phyloP scores from a whole-genome alignment of 2,797 vertebrate genomes.

The Chromis chromis region DNA sequence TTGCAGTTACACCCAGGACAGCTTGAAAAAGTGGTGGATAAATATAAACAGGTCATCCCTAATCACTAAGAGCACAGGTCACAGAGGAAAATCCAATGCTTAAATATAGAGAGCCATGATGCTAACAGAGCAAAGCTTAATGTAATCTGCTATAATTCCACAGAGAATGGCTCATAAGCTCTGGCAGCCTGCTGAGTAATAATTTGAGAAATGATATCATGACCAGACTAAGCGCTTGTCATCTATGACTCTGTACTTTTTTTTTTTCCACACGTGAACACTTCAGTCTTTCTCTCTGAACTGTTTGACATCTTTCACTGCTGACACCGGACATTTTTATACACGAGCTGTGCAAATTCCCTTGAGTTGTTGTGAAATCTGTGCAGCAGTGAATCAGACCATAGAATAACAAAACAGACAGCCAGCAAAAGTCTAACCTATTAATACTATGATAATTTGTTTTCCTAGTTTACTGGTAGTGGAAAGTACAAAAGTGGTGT shows the following conservation, averaged over 20 bases:
- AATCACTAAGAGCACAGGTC: conserved; percentile 9
- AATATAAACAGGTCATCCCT: conserved; percentile 22
- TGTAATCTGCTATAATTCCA: conserved; percentile 39
- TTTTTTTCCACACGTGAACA: neutral
- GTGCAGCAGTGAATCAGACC: conserved; percentile 19
- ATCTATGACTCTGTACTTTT: conserved; percentile 28
- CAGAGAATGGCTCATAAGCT: neutral
- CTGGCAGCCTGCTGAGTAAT: conserved; percentile 37
- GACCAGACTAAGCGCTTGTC: conserved; percentile 29
- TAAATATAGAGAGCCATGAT: conserved; percentile 27
- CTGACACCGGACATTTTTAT: neutral
- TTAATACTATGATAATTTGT: conserved; percentile 17
- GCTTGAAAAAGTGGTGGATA: conserved; percentile 10
- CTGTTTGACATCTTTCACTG: conserved; percentile 18
- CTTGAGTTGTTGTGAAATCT: conserved; percentile 30
- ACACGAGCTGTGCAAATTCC: conserved; percentile 18
- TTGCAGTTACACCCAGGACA: neutral
- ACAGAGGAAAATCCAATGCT: conserved; percentile 38
- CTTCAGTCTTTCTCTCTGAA: conserved; percentile 10
- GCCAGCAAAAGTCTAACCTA: neutral
- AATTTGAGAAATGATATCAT: conserved; percentile 34
- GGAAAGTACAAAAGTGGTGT: neutral
- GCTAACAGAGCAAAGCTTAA: conserved; percentile 30
- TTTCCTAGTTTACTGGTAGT: neutral
- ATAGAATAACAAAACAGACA: conserved; percentile 23